These are phyloP conservation scores for Eubucco bourcierii DNA, from an alignment of 2,113 vertebrate genomes.

Conservation along the genomic window DNA sequence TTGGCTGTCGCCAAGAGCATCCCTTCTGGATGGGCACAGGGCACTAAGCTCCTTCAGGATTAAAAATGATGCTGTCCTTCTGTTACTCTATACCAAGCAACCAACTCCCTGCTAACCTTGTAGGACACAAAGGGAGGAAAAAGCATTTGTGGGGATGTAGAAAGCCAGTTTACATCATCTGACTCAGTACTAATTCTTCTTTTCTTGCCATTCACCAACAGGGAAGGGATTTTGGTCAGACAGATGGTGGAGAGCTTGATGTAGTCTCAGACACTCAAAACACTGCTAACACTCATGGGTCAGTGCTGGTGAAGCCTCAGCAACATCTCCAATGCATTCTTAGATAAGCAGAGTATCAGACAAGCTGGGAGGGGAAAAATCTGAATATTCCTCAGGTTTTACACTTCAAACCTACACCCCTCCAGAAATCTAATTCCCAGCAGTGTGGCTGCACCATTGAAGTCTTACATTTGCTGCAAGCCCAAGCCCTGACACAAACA, in stretches of 20 bases:
- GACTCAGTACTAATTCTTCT: not conserved
- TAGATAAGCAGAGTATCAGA: accelerated
- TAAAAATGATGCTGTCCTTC: too few relatives aligned
- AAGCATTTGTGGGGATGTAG: too few relatives aligned
- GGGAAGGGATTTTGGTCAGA: not conserved
- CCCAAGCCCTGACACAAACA: not conserved
- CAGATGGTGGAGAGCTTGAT: accelerated
- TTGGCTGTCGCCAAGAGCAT: not conserved
- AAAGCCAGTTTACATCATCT: not conserved
- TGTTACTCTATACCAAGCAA: accelerated
- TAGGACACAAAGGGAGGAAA: accelerated
- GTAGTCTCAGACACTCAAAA: too few relatives aligned
- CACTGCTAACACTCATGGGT: accelerated
- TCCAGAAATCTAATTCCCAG: not conserved
- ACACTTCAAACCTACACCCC: too few relatives aligned
- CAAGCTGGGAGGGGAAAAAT: accelerated
- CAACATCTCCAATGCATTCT: not conserved
- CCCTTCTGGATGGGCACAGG: accelerated
- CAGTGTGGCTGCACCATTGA: not conserved
- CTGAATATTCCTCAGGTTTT: not conserved
- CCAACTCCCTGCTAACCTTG: not conserved
- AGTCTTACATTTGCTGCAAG: not conserved
- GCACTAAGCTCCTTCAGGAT: too few relatives aligned
- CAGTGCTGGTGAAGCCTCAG: not conserved
- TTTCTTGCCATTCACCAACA: not conserved